Percentiles rank a stretch among this genome's conserved stretches.
Evolutionary conservation across 1,140 invertebrate genomes (phyloP).

Genomic region (Protaetia brevitarsis): DNA sequence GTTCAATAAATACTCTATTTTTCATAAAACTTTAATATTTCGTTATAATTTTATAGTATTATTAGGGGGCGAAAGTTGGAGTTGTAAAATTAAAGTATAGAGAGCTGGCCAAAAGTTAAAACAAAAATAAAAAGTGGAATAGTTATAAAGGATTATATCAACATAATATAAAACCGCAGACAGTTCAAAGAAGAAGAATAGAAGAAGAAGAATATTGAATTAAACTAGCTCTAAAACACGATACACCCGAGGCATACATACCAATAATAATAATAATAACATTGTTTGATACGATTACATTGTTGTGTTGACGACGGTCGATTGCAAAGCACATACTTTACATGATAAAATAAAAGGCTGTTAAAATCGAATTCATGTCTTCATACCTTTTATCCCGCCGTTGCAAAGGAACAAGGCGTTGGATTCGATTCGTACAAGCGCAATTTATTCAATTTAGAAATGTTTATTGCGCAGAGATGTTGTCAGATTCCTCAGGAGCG

Average conservation of each 20-base stretch:
- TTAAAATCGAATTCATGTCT: conserved; percentile 5
- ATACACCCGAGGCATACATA: background rate
- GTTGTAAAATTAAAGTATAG: no score
- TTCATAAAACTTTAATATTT: no score
- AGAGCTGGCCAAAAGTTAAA: no score
- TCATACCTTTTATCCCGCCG: background rate
- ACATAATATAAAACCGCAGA: no score
- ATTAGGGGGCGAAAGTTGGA: no score
- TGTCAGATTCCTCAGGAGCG: background rate
- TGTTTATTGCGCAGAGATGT: background rate
- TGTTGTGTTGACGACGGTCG: background rate
- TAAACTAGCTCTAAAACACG: background rate
- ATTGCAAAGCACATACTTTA: background rate
- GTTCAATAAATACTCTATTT: no score
- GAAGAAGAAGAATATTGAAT: background rate
- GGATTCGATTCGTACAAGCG: background rate
- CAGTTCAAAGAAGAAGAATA: no score
- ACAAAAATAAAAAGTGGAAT: no score
- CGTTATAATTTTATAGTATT: no score
- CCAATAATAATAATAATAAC: background rate
- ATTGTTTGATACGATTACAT: background rate
- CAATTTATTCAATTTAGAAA: background rate
- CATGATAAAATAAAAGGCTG: background rate
- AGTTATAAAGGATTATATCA: no score
- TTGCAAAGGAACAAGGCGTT: background rate